Percentiles rank a stretch among this genome's conserved stretches.
These are phyloP conservation scores for Nebria brevicollis DNA, from an alignment of 2,888 invertebrate species.

Conservation along the genomic window DNA sequence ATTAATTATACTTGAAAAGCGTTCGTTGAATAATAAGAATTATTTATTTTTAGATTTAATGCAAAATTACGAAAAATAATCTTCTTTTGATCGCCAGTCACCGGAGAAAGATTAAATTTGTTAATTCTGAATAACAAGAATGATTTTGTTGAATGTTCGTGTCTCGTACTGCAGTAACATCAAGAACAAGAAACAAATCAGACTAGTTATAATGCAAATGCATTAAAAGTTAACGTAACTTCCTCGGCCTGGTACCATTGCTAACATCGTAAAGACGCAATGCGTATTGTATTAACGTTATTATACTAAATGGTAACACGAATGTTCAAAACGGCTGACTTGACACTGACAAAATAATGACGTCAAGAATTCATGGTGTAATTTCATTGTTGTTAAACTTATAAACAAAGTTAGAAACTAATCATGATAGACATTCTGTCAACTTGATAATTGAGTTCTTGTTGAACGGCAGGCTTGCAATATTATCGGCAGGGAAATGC, in stretches of 20 bases:
- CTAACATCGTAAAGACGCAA: constrained; percentile 1
- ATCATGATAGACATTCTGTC: background rate
- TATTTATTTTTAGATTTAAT: too few species aligned
- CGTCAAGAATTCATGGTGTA: background rate
- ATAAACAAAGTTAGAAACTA: constrained; percentile 1
- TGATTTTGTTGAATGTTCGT: background rate
- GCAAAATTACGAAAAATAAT: too few species aligned
- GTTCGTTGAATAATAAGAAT: too few species aligned
- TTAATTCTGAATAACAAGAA: background rate
- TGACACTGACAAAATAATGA: background rate
- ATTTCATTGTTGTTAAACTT: background rate
- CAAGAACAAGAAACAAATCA: background rate
- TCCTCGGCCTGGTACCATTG: constrained; percentile 29
- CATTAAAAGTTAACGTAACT: constrained; percentile 20
- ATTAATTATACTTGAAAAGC: too few species aligned
- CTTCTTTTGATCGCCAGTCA: background rate
- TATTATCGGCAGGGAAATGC: background rate
- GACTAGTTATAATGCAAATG: background rate
- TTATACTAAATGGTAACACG: background rate
- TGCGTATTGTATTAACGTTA: background rate
- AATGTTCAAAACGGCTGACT: background rate
- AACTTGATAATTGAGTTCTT: background rate
- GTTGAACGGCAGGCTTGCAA: background rate
- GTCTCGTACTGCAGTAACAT: background rate
- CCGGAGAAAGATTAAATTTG: background rate